These are phyloP conservation scores for Syncerus caffer DNA, from an alignment of 2,797 vertebrate species.

Conservation along the genomic window DNA sequence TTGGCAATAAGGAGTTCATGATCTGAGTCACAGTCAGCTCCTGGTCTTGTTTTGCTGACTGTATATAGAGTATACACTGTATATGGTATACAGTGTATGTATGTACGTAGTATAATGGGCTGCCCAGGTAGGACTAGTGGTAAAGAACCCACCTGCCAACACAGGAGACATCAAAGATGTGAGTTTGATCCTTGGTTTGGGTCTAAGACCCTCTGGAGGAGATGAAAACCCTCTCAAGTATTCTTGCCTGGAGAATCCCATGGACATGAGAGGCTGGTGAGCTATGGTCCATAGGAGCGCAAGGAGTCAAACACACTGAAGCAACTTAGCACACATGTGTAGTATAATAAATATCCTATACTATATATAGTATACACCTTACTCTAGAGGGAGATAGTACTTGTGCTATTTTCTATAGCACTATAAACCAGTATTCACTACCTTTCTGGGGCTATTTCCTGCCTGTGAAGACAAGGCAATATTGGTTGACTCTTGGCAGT, in stretches of 20 bases:
- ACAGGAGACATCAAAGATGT: not conserved
- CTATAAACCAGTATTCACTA: not conserved
- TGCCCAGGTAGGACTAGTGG: not conserved
- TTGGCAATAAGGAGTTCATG: not conserved
- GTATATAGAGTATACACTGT: not conserved
- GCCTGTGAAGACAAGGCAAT: not conserved
- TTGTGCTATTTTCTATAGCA: not conserved
- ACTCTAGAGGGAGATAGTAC: fast-evolving
- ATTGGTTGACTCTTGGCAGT: not conserved
- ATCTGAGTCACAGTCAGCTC: not conserved
- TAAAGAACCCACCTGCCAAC: not conserved
- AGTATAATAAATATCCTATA: not conserved
- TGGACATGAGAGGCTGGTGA: not conserved
- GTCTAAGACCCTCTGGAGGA: not conserved
- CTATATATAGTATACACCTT: fast-evolving
- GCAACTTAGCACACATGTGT: not conserved
- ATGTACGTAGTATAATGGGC: not conserved
- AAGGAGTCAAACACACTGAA: not conserved
- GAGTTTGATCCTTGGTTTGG: not conserved
- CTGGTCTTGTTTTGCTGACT: not conserved
- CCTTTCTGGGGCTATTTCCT: not conserved
- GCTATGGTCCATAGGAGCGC: not conserved
- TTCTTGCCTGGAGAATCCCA: not conserved
- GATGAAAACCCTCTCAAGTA: not conserved
- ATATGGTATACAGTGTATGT: not conserved